phyloP scores from a whole-genome alignment of 2,113 vertebrate species.

The Ranitomeya variabilis region DNA sequence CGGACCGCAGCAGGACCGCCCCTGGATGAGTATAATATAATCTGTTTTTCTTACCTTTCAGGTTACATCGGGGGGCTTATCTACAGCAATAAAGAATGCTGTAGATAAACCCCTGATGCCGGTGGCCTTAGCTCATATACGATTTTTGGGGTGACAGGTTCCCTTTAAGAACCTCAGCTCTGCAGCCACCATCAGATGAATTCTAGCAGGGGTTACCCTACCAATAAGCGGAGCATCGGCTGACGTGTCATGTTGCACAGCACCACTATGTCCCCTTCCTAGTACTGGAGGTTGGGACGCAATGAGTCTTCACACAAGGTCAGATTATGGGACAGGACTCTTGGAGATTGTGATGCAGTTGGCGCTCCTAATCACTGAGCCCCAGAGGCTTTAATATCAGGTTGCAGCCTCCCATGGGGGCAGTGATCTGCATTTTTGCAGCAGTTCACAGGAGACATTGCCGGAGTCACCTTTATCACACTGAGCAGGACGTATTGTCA shows the following conservation, averaged over 20 bases:
- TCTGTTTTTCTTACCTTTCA: too few relatives aligned
- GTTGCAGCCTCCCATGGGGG: neutral
- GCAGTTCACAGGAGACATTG: neutral
- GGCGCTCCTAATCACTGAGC: neutral
- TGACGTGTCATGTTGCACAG: neutral
- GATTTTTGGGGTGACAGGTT: too few relatives aligned
- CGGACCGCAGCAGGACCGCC: too few relatives aligned
- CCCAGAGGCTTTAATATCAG: neutral
- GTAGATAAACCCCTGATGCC: too few relatives aligned
- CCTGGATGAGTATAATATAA: too few relatives aligned
- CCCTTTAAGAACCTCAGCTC: neutral
- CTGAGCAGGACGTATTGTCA: neutral
- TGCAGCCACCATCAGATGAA: neutral
- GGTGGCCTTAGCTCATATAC: too few relatives aligned
- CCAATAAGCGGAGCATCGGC: neutral
- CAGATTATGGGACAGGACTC: neutral
- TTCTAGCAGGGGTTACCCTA: neutral
- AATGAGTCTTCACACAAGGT: neutral
- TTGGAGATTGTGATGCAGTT: neutral
- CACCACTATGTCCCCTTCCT: neutral
- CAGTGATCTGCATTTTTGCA: neutral
- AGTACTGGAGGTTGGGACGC: neutral
- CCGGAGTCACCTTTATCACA: constrained; percentile 5
- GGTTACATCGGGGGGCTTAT: too few relatives aligned
- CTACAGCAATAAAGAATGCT: too few relatives aligned